A percentile compares a stretch with the other conserved stretches of the same genome.
phyloP scores from a whole-genome alignment of 2,888 invertebrate species.

The Altica lythri region DNA sequence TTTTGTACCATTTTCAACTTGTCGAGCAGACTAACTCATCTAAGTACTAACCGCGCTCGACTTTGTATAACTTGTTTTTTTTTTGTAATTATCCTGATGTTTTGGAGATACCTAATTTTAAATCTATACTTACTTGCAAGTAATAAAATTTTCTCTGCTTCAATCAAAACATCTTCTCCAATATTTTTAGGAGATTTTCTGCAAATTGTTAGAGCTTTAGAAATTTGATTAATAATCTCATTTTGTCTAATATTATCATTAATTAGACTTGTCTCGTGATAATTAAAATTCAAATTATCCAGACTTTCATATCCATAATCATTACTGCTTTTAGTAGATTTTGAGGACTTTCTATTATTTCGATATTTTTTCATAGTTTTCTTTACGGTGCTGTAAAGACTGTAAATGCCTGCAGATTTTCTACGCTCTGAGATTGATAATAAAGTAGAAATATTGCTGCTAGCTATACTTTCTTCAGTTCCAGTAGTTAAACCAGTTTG shows the following conservation, averaged over 20 bases:
- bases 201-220: conserved; percentile 24
- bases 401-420: conserved; percentile 12
- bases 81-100: no score
- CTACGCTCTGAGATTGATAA: conserved; percentile 7
- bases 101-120: no score
- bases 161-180: conserved; percentile 8
- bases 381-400: conserved; percentile 9
- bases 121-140: conserved; percentile 24
- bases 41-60: no score
- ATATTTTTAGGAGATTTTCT: conserved; percentile 10
- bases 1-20: no score
- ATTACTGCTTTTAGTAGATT: conserved; percentile 4
- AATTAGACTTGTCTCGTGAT: conserved; percentile 5
- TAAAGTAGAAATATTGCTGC: conserved; percentile 19
- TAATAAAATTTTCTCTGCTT: conserved; percentile 26
- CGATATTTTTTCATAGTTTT: neutral
- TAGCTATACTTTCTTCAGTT: conserved; percentile 18
- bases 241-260: conserved; percentile 12
- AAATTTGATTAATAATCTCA: conserved; percentile 19
- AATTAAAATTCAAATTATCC: conserved; percentile 8
- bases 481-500: neutral
- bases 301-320: conserved; percentile 20
- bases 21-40: no score
- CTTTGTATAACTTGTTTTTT: no score
- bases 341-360: neutral